Percentiles rank a stretch among this genome's conserved stretches.
Conservation (phyloP, 2,113 vertebrate genomes). For the Dendropsophus ebraccatus region DNA sequence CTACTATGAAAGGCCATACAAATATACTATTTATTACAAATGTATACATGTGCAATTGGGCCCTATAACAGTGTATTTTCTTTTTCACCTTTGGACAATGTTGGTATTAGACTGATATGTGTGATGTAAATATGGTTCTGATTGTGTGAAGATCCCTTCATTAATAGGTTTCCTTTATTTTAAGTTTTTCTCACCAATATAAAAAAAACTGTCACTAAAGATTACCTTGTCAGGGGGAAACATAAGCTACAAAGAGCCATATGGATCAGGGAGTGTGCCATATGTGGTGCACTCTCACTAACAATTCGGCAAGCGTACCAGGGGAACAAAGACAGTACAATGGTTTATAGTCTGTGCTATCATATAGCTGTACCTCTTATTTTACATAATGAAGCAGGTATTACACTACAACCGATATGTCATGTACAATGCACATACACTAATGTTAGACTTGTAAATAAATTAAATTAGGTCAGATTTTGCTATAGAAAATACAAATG, state of each 20-base stretch:
- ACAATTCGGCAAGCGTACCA: constrained; percentile 49
- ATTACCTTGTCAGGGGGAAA: neutral
- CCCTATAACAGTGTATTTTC: neutral
- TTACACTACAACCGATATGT: neutral
- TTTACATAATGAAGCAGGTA: neutral
- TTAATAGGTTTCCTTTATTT: neutral
- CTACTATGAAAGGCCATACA: too few species aligned
- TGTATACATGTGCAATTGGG: neutral
- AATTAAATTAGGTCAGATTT: neutral
- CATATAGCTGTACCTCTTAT: neutral
- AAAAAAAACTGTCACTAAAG: constrained; percentile 19
- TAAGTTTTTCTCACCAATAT: neutral
- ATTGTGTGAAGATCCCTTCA: neutral
- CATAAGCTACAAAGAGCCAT: constrained; percentile 33
- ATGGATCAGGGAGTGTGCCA: constrained; percentile 61
- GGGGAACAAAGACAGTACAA: constrained; percentile 31
- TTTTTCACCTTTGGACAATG: neutral
- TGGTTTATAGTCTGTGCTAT: neutral
- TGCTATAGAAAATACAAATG: too few species aligned
- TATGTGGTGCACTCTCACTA: constrained; percentile 62
- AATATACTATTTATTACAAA: too few species aligned
- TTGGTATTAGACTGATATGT: neutral
- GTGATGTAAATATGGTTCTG: neutral
- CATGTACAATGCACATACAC: neutral
- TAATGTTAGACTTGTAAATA: neutral